Evolutionary conservation across 2,888 invertebrate species (phyloP), one percentile per base, ranked within the genome.

Genomic region (Troides aeacus): DNA sequence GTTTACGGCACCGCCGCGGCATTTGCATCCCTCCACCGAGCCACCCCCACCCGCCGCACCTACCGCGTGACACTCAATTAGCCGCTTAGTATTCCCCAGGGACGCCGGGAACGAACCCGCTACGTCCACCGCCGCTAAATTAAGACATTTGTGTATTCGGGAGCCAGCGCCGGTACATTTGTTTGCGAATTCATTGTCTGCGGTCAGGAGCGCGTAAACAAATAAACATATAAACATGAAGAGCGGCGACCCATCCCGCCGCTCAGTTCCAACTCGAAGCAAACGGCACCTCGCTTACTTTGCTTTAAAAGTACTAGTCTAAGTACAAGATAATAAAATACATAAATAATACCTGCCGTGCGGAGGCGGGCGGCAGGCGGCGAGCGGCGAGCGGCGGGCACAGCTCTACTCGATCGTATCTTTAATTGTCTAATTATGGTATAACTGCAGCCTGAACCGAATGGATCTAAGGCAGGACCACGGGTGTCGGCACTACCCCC

Each of bases 41-140:
- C 8, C 53, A 2, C 3, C 39, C 8, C 39, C 39, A 10, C 39
- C 39, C 17, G 39, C 57, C 15, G 46, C 58, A 46, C 15, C 46
- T 70, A 74, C 46, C 58, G 57, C 46, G 53, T 50, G 72, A 62
- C 70, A 74, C 70, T 75, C 74, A 77, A 77, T 78, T 78, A 78
- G 69, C 72, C 73, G 74, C 72, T 79, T 76, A 77, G 78, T 80
- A 79, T 78, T 79, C 79, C 76, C 74, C 39, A 59, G 72, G 71
- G 73, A 58, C 53, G 18, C 50, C 36, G 53, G 30, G 8, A 23
- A 10, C 46, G 23, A 57, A 65, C 23, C 61, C 61, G 62, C 42
- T 10, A n/a, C 62, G 15, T n/a, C 42, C 62, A 15, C 67, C 50
- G 39, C 53, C 23, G 18, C 61, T 66, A 61, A 66, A 66, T 66